phyloP scores from a whole-genome alignment of 2,113 vertebrate genomes.

The Merops nubicus region DNA sequence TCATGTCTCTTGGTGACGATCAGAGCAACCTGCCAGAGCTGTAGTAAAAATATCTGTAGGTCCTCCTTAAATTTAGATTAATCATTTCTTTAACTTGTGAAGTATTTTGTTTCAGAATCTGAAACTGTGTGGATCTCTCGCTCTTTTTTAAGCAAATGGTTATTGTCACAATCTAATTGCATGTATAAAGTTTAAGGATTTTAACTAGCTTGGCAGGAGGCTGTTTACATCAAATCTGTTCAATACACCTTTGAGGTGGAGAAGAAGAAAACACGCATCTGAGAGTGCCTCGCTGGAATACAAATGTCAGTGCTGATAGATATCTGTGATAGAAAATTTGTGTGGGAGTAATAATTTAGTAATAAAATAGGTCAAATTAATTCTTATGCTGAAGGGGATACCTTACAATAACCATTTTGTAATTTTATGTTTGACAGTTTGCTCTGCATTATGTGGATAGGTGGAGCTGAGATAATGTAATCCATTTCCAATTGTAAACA shows the following conservation, averaged over 20 bases:
- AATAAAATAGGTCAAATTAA: slow-evolving; percentile 68
- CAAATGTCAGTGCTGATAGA: slow-evolving; percentile 61
- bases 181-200: slow-evolving; percentile 59
- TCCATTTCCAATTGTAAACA: slow-evolving; percentile 62
- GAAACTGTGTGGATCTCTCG: neutral
- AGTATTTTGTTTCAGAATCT: neutral
- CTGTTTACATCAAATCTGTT: slow-evolving; percentile 57
- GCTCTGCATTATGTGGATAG: slow-evolving; percentile 55
- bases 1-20: slow-evolving; percentile 49
- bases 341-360: slow-evolving; percentile 74
- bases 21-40: neutral
- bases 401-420: slow-evolving; percentile 65
- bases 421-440: slow-evolving; percentile 67
- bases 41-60: slow-evolving; percentile 13
- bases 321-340: slow-evolving; percentile 63
- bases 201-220: slow-evolving; percentile 51
- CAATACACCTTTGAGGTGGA: slow-evolving; percentile 53
- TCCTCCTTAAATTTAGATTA: slow-evolving; percentile 20
- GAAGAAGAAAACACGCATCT: slow-evolving; percentile 30
- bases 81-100: neutral
- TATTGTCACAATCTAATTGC: slow-evolving; percentile 55
- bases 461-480: slow-evolving; percentile 62
- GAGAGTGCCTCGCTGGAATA: slow-evolving; percentile 52
- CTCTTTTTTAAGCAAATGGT: neutral
- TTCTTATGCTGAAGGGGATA: slow-evolving; percentile 70